These are phyloP conservation scores for Thomomys bottae DNA, from an alignment of 2,113 vertebrate genomes.

Conservation along the genomic window DNA sequence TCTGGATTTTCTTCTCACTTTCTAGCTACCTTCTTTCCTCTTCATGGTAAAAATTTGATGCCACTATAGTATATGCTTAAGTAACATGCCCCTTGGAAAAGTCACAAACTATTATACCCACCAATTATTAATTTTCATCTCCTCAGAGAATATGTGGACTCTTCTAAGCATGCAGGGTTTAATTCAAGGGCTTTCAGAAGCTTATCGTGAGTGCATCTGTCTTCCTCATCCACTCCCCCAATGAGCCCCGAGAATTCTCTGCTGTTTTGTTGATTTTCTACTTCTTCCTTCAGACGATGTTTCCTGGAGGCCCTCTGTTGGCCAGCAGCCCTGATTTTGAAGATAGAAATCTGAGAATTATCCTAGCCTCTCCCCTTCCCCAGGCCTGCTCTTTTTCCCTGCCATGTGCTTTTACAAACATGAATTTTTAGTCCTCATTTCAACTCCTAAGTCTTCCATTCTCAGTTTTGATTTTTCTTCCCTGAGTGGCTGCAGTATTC, in stretches of 20 bases:
- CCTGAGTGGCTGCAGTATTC: background rate
- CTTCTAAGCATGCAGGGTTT: background rate
- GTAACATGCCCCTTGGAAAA: background rate
- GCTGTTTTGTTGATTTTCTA: background rate
- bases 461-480: background rate
- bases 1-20: background rate
- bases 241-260: background rate
- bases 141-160: background rate
- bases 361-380: background rate
- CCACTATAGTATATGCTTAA: background rate
- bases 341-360: background rate
- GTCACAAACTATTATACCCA: background rate
- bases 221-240: background rate
- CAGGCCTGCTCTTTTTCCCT: background rate
- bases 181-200: background rate
- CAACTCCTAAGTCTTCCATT: background rate
- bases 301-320: background rate
- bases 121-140: background rate
- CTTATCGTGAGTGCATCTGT: fast-evolving
- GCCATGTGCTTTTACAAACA: background rate
- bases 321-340: background rate
- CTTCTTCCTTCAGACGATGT: too few relatives aligned
- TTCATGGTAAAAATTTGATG: background rate
- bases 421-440: background rate
- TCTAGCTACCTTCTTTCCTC: background rate